Evolutionary conservation across 2,113 vertebrate genomes (phyloP), one percentile per base, ranked within the genome.

Genomic region (Delphinus delphis): DNA sequence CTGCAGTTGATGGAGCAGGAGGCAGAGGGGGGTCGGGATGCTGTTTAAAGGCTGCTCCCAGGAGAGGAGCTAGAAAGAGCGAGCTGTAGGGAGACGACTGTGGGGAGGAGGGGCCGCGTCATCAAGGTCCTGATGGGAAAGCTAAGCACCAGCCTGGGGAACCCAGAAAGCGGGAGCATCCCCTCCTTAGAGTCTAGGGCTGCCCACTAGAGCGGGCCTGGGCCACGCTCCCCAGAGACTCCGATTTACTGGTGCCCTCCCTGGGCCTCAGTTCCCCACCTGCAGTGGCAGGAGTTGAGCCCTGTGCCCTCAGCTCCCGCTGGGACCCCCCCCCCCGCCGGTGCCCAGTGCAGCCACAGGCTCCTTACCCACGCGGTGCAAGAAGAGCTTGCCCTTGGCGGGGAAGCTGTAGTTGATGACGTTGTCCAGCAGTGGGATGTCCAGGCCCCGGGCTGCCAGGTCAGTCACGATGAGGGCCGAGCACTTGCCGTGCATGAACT

Each of bases 361-460:
- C n/a, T 71, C 97, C 99, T 97, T 97, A 99, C 99, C 99, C 0
- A 99, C 99, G 28, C 99, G 99, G 87, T 99, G 99, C 98, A 99
- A 97, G 97, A 99, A 99, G 10, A 99, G 99, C 96, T 99, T 99
- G 95, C 99, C 97, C 97, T 99, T 99, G 96, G 99, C 99, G 0
- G 99, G 99, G 95, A 99, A 99, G 98, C 99, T 99, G 98, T 99
- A 99, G 98, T 99, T 99, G 98, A 99, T 99, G 98, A 99, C 99
- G 0, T 99, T 99, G 98, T 99, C 99, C 98, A 99, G 98, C 98
- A 99, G 98, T 1, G 99, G 99, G 98, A 99, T 99, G 98, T 99
- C 99, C 6, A 99, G 99, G 73, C 99, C 99, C 0, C 99, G 99
- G 93, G 99, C 99, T 0, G 99, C 99, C 84, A 99, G 99, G 4